A percentile compares a stretch with the other conserved stretches of the same genome.
Conservation (phyloP, 2,797 vertebrate genomes). For the Pterois miles region DNA sequence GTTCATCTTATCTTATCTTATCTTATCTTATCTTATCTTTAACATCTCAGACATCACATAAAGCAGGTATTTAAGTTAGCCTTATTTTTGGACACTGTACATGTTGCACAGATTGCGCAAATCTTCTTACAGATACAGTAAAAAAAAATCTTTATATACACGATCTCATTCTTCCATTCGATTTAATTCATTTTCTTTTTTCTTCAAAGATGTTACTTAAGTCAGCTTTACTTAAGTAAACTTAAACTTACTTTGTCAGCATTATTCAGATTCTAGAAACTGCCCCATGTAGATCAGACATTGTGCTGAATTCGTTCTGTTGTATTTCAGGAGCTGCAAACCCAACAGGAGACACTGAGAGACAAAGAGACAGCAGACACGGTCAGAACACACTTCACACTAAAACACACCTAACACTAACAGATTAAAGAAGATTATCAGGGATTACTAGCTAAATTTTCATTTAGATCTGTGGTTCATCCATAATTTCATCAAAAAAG, state of each 20-base stretch:
- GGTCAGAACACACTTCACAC: constrained; percentile 59
- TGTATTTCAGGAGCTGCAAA: constrained; percentile 45
- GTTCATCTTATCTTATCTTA: too few species aligned
- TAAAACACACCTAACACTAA: constrained; percentile 76
- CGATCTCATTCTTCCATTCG: background rate
- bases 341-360: constrained; percentile 4
- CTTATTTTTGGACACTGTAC: background rate
- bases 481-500: constrained; percentile 75
- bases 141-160: background rate
- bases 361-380: constrained; percentile 19
- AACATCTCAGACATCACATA: background rate
- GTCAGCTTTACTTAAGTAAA: too few species aligned
- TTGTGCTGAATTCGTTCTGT: constrained; percentile 5
- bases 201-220: background rate
- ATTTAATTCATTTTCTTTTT: background rate
- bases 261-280: background rate
- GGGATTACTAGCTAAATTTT: constrained; percentile 74
- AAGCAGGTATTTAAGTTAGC: background rate
- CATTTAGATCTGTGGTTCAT: constrained; percentile 62
- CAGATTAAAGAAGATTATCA: constrained; percentile 73
- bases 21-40: too few species aligned
- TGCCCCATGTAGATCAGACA: background rate
- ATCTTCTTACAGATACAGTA: background rate
- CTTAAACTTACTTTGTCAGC: too few species aligned
- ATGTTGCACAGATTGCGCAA: background rate